A percentile compares a stretch with the other conserved stretches of the same genome.
phyloP scores from a whole-genome alignment of 2,888 invertebrate genomes.

The Syrphus vitripennis region DNA sequence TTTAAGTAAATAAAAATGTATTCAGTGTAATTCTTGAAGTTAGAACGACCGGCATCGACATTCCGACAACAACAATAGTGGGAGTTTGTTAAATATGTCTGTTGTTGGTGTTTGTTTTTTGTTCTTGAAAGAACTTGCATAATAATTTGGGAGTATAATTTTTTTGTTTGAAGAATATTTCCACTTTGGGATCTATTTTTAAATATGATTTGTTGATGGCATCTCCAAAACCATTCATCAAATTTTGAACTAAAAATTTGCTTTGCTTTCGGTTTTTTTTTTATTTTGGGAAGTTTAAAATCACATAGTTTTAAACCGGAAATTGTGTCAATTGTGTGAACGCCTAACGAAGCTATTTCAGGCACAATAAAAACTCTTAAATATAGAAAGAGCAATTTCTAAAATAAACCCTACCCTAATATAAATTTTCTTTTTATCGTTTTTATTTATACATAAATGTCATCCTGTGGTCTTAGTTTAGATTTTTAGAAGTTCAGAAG shows the following conservation, averaged over 20 bases:
- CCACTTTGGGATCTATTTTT: neutral
- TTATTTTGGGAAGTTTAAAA: neutral
- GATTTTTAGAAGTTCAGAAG: no score
- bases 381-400: neutral
- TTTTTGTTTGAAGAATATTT: neutral
- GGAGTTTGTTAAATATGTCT: neutral
- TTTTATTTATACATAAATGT: no score
- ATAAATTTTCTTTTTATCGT: no score
- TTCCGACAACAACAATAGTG: neutral
- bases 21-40: neutral
- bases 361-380: neutral
- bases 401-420: no score
- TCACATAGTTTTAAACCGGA: neutral
- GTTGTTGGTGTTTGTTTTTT: neutral
- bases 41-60: neutral
- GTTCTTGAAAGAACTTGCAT: neutral
- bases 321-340: neutral
- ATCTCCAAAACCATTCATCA: slow-evolving; percentile 1
- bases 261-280: neutral
- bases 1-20: slow-evolving; percentile 5
- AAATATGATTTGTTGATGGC: neutral
- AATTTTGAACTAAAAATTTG: neutral
- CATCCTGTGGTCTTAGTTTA: no score
- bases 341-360: neutral
- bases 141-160: slow-evolving; percentile 15